Percentiles rank a stretch among this genome's conserved stretches.
These are phyloP conservation scores for Sternotherus odoratus DNA, from an alignment of 2,797 vertebrate species.

Conservation along the genomic window DNA sequence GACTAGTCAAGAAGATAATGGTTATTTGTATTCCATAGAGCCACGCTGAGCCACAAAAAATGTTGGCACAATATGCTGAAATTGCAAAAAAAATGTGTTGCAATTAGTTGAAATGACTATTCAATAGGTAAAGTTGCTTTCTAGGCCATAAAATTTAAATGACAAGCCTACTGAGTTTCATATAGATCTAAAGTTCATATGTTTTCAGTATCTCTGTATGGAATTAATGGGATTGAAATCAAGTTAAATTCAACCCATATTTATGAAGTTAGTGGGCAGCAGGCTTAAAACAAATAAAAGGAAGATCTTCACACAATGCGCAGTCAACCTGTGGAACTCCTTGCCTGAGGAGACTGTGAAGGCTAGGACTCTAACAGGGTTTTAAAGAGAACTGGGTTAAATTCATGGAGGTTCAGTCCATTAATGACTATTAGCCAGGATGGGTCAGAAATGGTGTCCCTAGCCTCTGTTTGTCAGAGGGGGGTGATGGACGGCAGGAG, in stretches of 20 bases:
- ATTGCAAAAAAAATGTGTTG: not conserved
- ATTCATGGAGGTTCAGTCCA: too few species aligned
- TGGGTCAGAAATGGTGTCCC: too few species aligned
- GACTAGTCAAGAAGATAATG: not conserved
- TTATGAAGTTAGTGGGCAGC: too few species aligned
- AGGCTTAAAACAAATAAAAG: too few species aligned
- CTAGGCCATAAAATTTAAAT: not conserved
- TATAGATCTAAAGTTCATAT: not conserved
- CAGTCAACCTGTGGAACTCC: too few species aligned
- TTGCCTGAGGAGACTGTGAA: too few species aligned
- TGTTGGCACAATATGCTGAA: not conserved
- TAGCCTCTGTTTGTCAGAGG: too few species aligned
- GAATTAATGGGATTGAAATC: not conserved
- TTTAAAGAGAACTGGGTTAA: too few species aligned
- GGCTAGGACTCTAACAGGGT: too few species aligned
- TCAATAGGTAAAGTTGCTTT: not conserved
- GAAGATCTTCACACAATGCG: too few species aligned
- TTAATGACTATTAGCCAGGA: too few species aligned
- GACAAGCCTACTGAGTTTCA: not conserved
- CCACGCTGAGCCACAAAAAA: not conserved
- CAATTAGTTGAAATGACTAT: not conserved
- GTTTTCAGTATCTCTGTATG: not conserved
- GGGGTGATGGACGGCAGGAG: too few species aligned
- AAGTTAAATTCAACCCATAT: not conserved
- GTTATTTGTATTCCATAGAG: not conserved